These are phyloP conservation scores for Aleiodes sp. DNA, from an alignment of 1,140 invertebrate species.

Conservation along the genomic window DNA sequence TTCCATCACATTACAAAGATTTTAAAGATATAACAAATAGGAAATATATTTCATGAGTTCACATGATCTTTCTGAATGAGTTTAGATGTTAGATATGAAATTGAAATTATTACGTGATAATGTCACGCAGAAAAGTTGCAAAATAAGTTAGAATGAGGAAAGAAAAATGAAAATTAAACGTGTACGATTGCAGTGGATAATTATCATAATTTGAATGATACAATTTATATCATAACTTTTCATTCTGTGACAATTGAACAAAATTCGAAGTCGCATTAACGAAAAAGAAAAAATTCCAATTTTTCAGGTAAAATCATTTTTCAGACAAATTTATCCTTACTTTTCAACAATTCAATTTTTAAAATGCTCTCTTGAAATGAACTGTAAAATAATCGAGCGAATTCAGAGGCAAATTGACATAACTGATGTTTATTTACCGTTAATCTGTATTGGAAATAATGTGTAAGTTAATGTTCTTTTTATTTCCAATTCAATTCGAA, in stretches of 20 bases:
- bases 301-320: too few relatives aligned
- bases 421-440: conserved; percentile 12
- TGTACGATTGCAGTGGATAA: background rate
- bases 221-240: too few relatives aligned
- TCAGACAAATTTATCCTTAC: too few relatives aligned
- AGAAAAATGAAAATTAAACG: background rate
- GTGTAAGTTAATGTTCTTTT: conserved; percentile 21
- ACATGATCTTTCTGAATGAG: background rate
- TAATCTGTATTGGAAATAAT: conserved; percentile 19
- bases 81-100: background rate
- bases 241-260: too few relatives aligned
- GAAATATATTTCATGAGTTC: background rate
- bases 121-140: too few relatives aligned
- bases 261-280: too few relatives aligned
- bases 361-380: background rate
- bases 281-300: too few relatives aligned
- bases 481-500: background rate
- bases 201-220: too few relatives aligned
- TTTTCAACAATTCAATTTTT: too few relatives aligned
- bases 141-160: too few relatives aligned
- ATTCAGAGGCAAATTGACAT: background rate
- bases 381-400: background rate
- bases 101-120: background rate
- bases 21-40: background rate
- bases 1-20: background rate